These are phyloP conservation scores for Pyrrhosoma nymphula DNA, from an alignment of 2,888 invertebrate species.

Conservation along the genomic window DNA sequence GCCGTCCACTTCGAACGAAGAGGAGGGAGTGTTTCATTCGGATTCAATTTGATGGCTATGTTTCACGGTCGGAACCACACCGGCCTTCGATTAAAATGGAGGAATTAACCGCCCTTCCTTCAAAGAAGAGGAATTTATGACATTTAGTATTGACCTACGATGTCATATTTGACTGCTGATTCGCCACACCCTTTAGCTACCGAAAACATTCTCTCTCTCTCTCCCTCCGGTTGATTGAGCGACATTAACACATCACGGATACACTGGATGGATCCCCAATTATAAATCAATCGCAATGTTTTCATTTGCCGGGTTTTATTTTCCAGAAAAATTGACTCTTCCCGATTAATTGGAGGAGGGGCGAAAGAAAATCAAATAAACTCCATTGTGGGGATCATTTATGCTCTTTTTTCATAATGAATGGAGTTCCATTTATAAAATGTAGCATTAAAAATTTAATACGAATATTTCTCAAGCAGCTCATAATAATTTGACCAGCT, in stretches of 20 bases:
- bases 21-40: not conserved
- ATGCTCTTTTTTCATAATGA: too few relatives aligned
- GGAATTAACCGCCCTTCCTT: not conserved
- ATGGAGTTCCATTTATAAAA: too few relatives aligned
- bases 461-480: too few relatives aligned
- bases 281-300: not conserved
- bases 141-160: not conserved
- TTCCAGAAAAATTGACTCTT: not conserved
- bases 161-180: not conserved
- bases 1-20: not conserved
- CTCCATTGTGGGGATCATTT: not conserved
- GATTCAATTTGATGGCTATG: not conserved
- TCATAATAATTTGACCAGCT: too few relatives aligned
- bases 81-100: not conserved
- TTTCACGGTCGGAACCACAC: not conserved
- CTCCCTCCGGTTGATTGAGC: not conserved
- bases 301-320: not conserved
- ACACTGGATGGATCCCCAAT: not conserved
- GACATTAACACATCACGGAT: not conserved
- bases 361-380: not conserved
- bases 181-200: not conserved
- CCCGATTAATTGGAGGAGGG: not conserved
- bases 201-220: not conserved
- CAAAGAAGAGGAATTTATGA: not conserved
- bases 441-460: too few relatives aligned